Conservation (phyloP, 2,797 vertebrate genomes). For the Rhinichthys osculus region DNA sequence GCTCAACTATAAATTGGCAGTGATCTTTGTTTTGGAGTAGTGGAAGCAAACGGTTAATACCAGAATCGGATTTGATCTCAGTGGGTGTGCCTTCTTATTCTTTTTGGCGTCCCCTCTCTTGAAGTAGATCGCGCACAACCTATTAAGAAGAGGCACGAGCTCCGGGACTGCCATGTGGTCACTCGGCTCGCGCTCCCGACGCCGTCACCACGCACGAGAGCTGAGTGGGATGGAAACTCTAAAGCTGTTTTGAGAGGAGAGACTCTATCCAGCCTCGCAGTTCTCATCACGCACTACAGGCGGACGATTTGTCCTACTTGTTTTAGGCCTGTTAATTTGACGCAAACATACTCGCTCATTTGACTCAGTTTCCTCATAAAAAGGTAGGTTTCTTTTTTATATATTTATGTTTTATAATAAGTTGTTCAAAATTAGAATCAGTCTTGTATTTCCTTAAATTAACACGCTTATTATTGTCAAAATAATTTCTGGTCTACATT, state of each 20-base stretch:
- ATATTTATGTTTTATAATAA: background rate
- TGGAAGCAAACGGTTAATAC: slow-evolving; percentile 75
- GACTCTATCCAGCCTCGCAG: slow-evolving; percentile 18
- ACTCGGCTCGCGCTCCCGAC: slow-evolving; percentile 71
- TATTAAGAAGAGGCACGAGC: slow-evolving; percentile 72
- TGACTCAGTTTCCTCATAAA: slow-evolving; percentile 1
- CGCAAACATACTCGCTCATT: background rate
- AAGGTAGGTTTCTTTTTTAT: slow-evolving; percentile 39
- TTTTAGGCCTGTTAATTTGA: slow-evolving; percentile 37
- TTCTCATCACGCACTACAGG: slow-evolving; percentile 15
- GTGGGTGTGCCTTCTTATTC: slow-evolving; percentile 85
- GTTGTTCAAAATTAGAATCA: background rate
- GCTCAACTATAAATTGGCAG: slow-evolving; percentile 1
- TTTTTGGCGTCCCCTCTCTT: slow-evolving; percentile 79
- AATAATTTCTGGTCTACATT: slow-evolving; percentile 33
- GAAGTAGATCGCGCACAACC: slow-evolving; percentile 67
- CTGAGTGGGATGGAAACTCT: slow-evolving; percentile 76
- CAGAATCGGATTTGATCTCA: slow-evolving; percentile 73
- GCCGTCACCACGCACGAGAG: slow-evolving; percentile 74
- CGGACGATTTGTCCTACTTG: slow-evolving; percentile 28
- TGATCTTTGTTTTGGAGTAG: slow-evolving; percentile 57
- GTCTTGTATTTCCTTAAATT: background rate
- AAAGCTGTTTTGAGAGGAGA: slow-evolving; percentile 67
- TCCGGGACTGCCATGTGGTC: slow-evolving; percentile 82
- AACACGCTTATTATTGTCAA: background rate